Evolutionary conservation across 2,888 invertebrate genomes (phyloP).

Genomic region (Dicyrtomina minuta): DNA sequence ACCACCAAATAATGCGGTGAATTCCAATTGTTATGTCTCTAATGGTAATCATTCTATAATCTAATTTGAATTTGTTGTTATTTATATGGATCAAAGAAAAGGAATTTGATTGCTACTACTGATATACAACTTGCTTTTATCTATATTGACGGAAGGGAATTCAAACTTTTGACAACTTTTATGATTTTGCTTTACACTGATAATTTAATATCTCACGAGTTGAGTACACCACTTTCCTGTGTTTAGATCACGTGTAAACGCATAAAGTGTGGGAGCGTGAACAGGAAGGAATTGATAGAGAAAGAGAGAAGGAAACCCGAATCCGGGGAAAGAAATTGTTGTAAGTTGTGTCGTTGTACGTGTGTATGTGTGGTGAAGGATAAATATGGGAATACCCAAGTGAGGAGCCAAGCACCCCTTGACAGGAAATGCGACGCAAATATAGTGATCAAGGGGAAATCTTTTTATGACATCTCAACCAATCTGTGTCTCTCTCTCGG

Average conservation of each 20-base stretch:
- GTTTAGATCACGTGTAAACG: not conserved
- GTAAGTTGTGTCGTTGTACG: conserved; percentile 11
- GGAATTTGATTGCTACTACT: too few relatives aligned
- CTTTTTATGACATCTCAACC: conserved; percentile 31
- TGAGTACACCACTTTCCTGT: not conserved
- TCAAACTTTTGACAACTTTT: not conserved
- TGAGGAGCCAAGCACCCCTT: not conserved
- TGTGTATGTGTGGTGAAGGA: not conserved
- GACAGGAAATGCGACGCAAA: not conserved
- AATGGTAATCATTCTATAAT: too few relatives aligned
- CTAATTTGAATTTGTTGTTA: too few relatives aligned
- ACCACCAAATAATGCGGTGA: too few relatives aligned
- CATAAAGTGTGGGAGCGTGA: not conserved
- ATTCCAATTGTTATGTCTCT: too few relatives aligned
- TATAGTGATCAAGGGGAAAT: not conserved
- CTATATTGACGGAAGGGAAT: too few relatives aligned
- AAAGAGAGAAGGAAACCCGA: conserved; percentile 13
- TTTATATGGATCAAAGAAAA: too few relatives aligned
- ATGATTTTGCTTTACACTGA: not conserved
- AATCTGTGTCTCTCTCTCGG: conserved; percentile 15
- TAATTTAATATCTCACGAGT: not conserved
- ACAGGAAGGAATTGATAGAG: conserved; percentile 7
- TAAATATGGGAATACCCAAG: not conserved
- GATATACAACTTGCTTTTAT: too few relatives aligned
- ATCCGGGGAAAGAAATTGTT: conserved; percentile 15